Evolutionary conservation across 2,113 vertebrate genomes (phyloP).

Genomic region (Brienomyrus longianalis): DNA sequence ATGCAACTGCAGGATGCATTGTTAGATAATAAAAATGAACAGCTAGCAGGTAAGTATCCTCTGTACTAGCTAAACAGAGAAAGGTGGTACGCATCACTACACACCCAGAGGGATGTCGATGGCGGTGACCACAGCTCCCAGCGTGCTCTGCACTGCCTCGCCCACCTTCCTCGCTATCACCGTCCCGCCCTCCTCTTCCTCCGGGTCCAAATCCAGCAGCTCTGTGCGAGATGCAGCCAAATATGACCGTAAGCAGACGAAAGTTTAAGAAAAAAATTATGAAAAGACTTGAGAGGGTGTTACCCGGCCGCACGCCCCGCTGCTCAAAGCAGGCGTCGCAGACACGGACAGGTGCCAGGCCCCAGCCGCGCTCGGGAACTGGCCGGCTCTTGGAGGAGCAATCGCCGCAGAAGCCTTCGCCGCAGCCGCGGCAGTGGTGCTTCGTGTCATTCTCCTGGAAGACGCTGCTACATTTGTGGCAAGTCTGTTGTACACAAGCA

Average conservation of each 20-base stretch:
- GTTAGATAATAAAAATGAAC: neutral
- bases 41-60: neutral
- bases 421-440: slow-evolving; percentile 94
- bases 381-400: slow-evolving; percentile 88
- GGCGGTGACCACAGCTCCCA: slow-evolving; percentile 89
- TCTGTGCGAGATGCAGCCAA: slow-evolving; percentile 50
- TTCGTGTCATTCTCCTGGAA: slow-evolving; percentile 92
- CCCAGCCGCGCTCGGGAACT: slow-evolving; percentile 94
- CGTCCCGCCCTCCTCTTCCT: slow-evolving; percentile 85
- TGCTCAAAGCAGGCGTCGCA: slow-evolving; percentile 87
- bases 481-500: slow-evolving; percentile 60
- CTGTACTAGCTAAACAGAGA: neutral
- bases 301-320: slow-evolving; percentile 74
- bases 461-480: slow-evolving; percentile 74
- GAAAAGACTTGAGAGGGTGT: too few species aligned
- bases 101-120: slow-evolving; percentile 96
- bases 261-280: neutral
- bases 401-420: slow-evolving; percentile 90
- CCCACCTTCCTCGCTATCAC: slow-evolving; percentile 94
- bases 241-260: neutral
- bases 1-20: neutral
- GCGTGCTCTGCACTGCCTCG: slow-evolving; percentile 91
- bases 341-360: slow-evolving; percentile 81
- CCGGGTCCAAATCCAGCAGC: slow-evolving; percentile 69
- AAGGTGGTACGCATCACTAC: slow-evolving; percentile 19